Percentiles rank a stretch among this genome's conserved stretches.
These are phyloP conservation scores for Notarius quadriscutis DNA, from an alignment of 2,113 vertebrate genomes.

Conservation along the genomic window DNA sequence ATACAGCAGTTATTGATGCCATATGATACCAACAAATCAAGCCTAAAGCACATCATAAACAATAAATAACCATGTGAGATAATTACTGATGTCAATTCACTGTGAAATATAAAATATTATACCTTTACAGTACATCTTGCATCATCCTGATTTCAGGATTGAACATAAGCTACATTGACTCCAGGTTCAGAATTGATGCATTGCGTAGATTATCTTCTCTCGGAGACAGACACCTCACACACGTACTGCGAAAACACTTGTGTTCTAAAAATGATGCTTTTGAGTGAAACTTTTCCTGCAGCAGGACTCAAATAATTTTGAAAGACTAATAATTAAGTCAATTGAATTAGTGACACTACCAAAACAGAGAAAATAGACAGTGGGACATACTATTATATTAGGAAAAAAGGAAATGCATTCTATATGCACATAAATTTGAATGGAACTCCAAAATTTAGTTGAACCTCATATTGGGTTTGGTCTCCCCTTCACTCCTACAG, in stretches of 20 bases:
- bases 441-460: conserved; percentile 19
- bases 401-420: not conserved
- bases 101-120: not conserved
- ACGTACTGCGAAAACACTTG: not conserved
- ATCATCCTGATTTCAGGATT: conserved; percentile 25
- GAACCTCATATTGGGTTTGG: conserved; percentile 18
- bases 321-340: conserved; percentile 19
- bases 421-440: conserved; percentile 37
- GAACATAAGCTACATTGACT: not conserved
- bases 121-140: not conserved
- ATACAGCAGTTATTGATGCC: conserved; percentile 6
- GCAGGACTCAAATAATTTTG: conserved; percentile 3
- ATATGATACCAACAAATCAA: not conserved
- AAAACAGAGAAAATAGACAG: conserved; percentile 18
- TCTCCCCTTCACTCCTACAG: not conserved
- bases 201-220: not conserved
- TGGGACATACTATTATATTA: conserved; percentile 10
- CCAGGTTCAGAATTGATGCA: not conserved
- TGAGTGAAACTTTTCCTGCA: not conserved
- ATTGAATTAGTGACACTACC: conserved; percentile 10
- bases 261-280: not conserved
- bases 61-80: not conserved
- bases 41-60: not conserved
- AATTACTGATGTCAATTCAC: not conserved
- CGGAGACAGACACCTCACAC: not conserved